A percentile compares a stretch with the other conserved stretches of the same genome.
Evolutionary conservation across 23 tunicate genomes (phyloP).

Genomic region (Clavelina lepadiformis): DNA sequence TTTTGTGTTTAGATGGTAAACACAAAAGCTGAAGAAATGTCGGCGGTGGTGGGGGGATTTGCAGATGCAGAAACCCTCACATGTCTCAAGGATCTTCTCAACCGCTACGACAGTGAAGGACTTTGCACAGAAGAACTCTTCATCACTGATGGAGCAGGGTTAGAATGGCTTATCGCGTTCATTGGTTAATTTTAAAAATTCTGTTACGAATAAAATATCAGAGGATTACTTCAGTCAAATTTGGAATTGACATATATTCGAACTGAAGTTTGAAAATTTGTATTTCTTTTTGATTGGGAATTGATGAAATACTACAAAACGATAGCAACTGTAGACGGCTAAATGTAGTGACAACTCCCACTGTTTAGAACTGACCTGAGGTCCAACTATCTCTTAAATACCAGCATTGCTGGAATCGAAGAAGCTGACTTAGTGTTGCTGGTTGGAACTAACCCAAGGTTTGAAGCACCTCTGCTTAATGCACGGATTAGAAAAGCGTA

Average conservation of each 20-base stretch:
- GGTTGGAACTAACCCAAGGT: slow-evolving; percentile 92
- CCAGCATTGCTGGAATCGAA: slow-evolving; percentile 80
- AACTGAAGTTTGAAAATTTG: not conserved
- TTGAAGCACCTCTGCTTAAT: slow-evolving; percentile 93
- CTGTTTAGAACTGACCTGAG: slow-evolving; percentile 62
- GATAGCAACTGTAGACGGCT: not conserved
- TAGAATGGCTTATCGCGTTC: no score
- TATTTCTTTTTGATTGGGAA: not conserved
- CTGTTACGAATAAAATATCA: no score
- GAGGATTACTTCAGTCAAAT: no score
- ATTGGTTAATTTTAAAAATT: no score
- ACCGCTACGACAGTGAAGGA: slow-evolving; percentile 72
- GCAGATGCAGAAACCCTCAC: slow-evolving; percentile 78
- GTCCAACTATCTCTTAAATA: slow-evolving; percentile 83
- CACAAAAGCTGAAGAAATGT: slow-evolving; percentile 45
- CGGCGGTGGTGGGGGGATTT: slow-evolving; percentile 84
- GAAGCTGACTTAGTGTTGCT: slow-evolving; percentile 88
- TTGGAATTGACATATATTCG: no score
- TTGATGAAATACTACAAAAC: not conserved
- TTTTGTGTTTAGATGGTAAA: no score
- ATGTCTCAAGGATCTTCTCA: slow-evolving; percentile 74
- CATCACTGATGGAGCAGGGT: slow-evolving; percentile 79
- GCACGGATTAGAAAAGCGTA: slow-evolving; percentile 92
- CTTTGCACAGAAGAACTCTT: slow-evolving; percentile 81
- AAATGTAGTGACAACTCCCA: not conserved